Conservation (phyloP, 2,113 vertebrate species). For the Centrocercus urophasianus region DNA sequence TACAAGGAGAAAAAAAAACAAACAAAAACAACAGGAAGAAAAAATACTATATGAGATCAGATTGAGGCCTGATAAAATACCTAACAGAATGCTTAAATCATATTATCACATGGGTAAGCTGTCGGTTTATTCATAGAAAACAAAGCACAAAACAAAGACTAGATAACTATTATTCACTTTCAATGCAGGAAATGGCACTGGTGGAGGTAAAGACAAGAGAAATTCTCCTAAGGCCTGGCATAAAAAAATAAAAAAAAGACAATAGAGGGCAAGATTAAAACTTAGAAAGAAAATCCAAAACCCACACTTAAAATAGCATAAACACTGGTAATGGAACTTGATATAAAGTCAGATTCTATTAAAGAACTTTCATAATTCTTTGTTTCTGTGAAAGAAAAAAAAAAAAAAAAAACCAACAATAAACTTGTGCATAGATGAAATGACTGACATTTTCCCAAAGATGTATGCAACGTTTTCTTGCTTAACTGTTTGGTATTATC, state of each 20-base stretch:
- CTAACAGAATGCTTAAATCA: not conserved
- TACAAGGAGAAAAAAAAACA: not conserved
- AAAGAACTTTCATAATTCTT: not conserved
- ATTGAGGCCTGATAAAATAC: not conserved
- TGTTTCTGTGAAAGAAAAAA: not conserved
- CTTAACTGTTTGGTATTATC: not conserved
- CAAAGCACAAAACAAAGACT: not conserved
- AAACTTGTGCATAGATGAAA: not conserved
- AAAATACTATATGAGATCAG: slow-evolving; percentile 2
- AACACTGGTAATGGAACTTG: not conserved
- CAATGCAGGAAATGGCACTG: not conserved
- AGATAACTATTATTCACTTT: not conserved
- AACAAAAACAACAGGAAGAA: not conserved
- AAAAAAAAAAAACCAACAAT: not conserved
- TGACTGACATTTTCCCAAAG: not conserved
- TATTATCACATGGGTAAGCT: not conserved
- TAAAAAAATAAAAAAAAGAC: not conserved
- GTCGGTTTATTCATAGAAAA: not conserved
- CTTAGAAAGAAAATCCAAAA: not conserved
- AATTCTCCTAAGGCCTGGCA: not conserved
- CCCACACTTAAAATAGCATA: not conserved
- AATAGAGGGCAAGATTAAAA: not conserved
- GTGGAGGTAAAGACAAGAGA: not conserved
- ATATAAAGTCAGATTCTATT: not conserved
- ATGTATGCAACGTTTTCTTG: not conserved